Base-by-base conservation (phyloP, 35 echinoderm and acorn worm species). In the Strongylocentrotus purpuratus region DNA sequence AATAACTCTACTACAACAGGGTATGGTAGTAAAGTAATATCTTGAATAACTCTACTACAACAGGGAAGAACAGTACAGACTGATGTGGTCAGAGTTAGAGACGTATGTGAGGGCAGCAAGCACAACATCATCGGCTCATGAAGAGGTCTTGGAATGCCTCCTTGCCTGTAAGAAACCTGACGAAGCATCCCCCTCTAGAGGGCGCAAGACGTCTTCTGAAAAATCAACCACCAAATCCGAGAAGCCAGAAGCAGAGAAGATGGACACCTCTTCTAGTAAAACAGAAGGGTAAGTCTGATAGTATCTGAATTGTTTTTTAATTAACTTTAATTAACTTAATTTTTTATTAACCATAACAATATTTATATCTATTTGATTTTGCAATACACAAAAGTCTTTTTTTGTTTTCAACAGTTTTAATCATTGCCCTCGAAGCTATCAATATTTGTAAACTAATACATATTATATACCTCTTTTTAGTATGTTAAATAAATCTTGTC, bases 41-140 rank as follows among this genome's bases (percentile, higher is more conserved):
- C 8, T 55, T 55, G 50, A 55, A 55, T 55, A 10, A 70, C 6
- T 22, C 61, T 25, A 28, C 28, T 88, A 13, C 32, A 88, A 13
- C 95, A 99, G 98, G 78, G 98, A 99, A 15, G 98, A 99, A 86
- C 98, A 99, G 33, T 99, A 99, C 94, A 58, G 96, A 50, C 97
- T 97, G 60, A 97, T 99, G 98, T 99, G 98, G 98, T 96, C 98
- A 7, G 98, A 99, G 94, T 88, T 99, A 18, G 98, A 99, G 88
- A 61, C 94, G 10, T 94, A 97, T 31, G 94, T 99, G 0, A 86
- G 96, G 85, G 96, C 98, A 31, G 94, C 94, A 31, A 95, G 96
- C n/a, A 94, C 94, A 31, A 95, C 95, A 6, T 99, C 98, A 46
- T 94, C 98, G 32, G 88, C 86, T 47, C 98, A 99, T 33, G 94